Conservation (phyloP, 2,797 vertebrate genomes). For the Acropternis orthonyx region DNA sequence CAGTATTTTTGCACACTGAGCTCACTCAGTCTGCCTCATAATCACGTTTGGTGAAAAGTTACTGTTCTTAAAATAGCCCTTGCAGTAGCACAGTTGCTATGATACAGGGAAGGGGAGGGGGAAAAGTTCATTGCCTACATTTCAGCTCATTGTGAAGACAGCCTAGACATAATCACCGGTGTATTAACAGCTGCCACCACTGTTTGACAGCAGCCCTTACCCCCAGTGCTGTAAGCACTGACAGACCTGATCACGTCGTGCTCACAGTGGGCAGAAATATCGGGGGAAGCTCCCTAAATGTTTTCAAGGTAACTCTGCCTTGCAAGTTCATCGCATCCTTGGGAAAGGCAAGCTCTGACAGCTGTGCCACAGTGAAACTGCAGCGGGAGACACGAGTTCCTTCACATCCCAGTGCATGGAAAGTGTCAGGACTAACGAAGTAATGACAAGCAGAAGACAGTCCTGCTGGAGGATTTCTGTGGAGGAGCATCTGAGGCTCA, state of each 20-base stretch:
- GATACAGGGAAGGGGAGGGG: conserved; percentile 62
- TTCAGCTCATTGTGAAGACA: conserved; percentile 19
- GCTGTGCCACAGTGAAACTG: background rate
- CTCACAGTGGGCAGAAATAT: background rate
- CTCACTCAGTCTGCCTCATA: conserved; percentile 57
- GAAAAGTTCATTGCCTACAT: conserved; percentile 37
- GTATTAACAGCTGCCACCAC: background rate
- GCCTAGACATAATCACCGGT: background rate
- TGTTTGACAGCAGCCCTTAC: background rate
- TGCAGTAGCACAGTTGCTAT: conserved; percentile 72
- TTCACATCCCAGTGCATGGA: background rate
- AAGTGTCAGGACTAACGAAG: background rate
- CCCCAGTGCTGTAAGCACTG: background rate
- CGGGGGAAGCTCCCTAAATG: background rate
- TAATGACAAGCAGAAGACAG: background rate
- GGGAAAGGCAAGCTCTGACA: background rate
- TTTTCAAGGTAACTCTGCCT: background rate
- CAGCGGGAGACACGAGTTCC: background rate
- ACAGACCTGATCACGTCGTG: background rate
- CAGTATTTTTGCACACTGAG: conserved; percentile 35
- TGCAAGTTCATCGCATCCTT: background rate
- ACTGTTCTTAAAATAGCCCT: conserved; percentile 75
- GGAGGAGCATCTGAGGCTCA: background rate
- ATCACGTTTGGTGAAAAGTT: conserved; percentile 71
- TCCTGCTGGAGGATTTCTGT: background rate